A percentile compares a stretch with the other conserved stretches of the same genome.
Evolutionary conservation across 2,888 invertebrate species (phyloP).

Genomic region (Chrysolina americana): DNA sequence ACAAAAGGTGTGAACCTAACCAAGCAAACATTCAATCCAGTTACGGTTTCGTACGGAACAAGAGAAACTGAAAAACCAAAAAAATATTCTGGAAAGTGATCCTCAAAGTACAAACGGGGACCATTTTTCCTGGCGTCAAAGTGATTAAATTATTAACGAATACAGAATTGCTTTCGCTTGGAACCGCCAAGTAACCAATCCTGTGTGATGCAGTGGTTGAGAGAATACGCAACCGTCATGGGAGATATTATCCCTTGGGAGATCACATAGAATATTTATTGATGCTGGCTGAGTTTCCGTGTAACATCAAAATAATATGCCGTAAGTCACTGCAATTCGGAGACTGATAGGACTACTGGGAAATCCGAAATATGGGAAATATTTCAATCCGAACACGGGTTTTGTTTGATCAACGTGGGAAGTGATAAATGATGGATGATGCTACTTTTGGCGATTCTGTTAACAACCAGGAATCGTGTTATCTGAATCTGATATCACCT

Average conservation of each 20-base stretch:
- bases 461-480: neutral
- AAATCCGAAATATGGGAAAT: constrained; percentile 57
- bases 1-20: too few species aligned
- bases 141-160: constrained; percentile 6
- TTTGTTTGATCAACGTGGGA: constrained; percentile 26
- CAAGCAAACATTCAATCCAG: too few species aligned
- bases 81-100: neutral
- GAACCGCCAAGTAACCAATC: neutral
- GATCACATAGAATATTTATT: constrained; percentile 35
- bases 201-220: neutral
- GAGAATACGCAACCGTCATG: constrained; percentile 17
- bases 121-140: neutral
- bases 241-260: constrained; percentile 21
- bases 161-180: neutral
- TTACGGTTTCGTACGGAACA: neutral
- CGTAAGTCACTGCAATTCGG: constrained; percentile 48
- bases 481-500: neutral
- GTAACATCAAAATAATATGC: constrained; percentile 39
- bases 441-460: neutral
- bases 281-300: constrained; percentile 27
- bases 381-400: constrained; percentile 17
- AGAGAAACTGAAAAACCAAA: neutral
- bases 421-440: neutral
- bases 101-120: neutral
- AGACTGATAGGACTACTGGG: constrained; percentile 60